phyloP scores from a whole-genome alignment of 2,888 invertebrate species.

The Caenorhabditis sp. region DNA sequence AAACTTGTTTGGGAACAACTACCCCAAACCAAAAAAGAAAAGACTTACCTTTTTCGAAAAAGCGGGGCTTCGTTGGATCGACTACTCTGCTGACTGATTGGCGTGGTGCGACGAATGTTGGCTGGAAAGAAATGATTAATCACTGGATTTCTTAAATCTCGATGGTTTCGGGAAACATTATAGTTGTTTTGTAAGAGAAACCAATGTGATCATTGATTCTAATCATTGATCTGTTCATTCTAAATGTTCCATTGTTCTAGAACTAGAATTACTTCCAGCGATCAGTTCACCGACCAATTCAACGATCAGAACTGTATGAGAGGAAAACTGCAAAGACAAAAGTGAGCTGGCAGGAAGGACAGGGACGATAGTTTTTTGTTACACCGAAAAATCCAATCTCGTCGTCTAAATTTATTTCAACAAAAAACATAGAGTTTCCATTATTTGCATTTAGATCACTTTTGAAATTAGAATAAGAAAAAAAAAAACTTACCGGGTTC shows the following conservation, averaged over 20 bases:
- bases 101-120: neutral
- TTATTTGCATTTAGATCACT: too few species aligned
- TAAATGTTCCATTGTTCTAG: conserved; percentile 11
- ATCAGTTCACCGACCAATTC: conserved; percentile 30
- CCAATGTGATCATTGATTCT: conserved; percentile 20
- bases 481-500: neutral
- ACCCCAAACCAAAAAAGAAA: too few species aligned
- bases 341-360: neutral
- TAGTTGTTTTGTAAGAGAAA: conserved; percentile 1
- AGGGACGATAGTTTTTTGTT: neutral
- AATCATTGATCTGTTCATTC: conserved; percentile 37
- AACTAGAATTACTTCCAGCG: conserved; percentile 29
- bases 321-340: neutral
- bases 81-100: conserved; percentile 1
- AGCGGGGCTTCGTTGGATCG: neutral
- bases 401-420: too few species aligned
- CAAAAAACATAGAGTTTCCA: too few species aligned
- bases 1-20: conserved; percentile 37
- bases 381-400: too few species aligned
- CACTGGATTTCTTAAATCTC: too few species aligned
- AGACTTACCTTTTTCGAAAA: conserved; percentile 40
- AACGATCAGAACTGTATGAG: conserved; percentile 16
- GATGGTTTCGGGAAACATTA: neutral
- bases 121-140: conserved; percentile 20
- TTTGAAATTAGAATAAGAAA: neutral